These are phyloP conservation scores for Limonius californicus DNA, from an alignment of 1,140 invertebrate species.

Conservation along the genomic window DNA sequence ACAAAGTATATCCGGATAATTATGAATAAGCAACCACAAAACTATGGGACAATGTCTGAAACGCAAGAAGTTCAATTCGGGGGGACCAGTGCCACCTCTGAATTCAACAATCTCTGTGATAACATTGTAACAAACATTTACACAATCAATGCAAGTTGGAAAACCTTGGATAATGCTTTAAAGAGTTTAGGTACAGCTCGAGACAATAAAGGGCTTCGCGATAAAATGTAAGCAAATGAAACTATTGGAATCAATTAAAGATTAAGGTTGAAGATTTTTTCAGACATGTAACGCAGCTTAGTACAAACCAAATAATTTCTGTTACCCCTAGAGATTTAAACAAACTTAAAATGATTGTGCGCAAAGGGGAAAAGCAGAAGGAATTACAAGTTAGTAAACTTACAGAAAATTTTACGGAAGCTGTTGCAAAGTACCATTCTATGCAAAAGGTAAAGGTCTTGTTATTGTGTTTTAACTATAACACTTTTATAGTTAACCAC, in stretches of 20 bases:
- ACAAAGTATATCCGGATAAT: not conserved
- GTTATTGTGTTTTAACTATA: too few species aligned
- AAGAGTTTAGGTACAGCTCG: constrained; percentile 72
- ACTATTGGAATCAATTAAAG: too few species aligned
- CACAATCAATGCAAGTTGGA: constrained; percentile 66
- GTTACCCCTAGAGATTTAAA: constrained; percentile 70
- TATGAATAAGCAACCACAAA: constrained; percentile 17
- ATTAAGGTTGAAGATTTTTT: constrained; percentile 37
- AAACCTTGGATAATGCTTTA: constrained; percentile 66
- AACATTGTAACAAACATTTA: constrained; percentile 76
- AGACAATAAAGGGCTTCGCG: constrained; percentile 63
- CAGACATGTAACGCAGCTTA: constrained; percentile 75
- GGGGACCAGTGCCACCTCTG: constrained; percentile 64
- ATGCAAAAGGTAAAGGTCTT: constrained; percentile 67
- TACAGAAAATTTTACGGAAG: constrained; percentile 74
- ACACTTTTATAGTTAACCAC: too few species aligned
- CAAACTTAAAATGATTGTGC: constrained; percentile 61
- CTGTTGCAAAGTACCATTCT: constrained; percentile 70
- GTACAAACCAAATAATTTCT: constrained; percentile 70
- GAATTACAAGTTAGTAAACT: constrained; percentile 80
- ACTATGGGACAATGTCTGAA: constrained; percentile 42
- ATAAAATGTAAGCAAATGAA: constrained; percentile 67
- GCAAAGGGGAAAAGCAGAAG: constrained; percentile 69
- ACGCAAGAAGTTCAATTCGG: constrained; percentile 42
- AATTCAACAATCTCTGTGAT: constrained; percentile 70